A percentile compares a stretch with the other conserved stretches of the same genome.
Evolutionary conservation across 2,888 invertebrate genomes (phyloP).

Genomic region (Pristionchus maxplancki): DNA sequence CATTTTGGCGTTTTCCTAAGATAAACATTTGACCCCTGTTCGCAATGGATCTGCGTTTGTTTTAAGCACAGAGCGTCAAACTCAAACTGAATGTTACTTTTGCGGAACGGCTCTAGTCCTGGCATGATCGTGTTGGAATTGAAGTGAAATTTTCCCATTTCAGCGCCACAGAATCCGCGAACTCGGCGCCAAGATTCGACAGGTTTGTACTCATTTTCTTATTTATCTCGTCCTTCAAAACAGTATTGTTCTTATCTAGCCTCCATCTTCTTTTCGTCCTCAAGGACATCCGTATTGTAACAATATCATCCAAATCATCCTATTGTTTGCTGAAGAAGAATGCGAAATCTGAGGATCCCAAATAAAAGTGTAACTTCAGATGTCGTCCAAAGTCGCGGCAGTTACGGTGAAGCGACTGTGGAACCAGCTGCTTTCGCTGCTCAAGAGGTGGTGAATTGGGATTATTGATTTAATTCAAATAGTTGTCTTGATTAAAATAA

Average conservation of each 20-base stretch:
- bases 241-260: not conserved
- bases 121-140: not conserved
- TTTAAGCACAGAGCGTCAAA: too few species aligned
- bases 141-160: not conserved
- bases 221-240: not conserved
- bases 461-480: not conserved
- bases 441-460: not conserved
- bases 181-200: conserved; percentile 35
- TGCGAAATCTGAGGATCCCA: too few species aligned
- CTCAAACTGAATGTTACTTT: too few species aligned
- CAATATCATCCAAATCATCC: not conserved
- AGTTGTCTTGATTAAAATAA: not conserved
- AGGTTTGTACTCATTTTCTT: not conserved
- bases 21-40: too few species aligned
- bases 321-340: too few species aligned
- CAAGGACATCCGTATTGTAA: not conserved
- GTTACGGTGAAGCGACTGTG: conserved; percentile 33
- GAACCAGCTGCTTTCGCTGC: not conserved
- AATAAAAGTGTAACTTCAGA: not conserved
- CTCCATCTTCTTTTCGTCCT: not conserved
- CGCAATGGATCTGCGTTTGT: too few species aligned
- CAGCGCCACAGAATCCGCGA: conserved; percentile 42
- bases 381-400: conserved; percentile 41
- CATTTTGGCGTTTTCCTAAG: too few species aligned
- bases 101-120: too few species aligned